These are phyloP conservation scores for Lerista edwardsae DNA, from an alignment of 2,797 vertebrate species.

Conservation along the genomic window DNA sequence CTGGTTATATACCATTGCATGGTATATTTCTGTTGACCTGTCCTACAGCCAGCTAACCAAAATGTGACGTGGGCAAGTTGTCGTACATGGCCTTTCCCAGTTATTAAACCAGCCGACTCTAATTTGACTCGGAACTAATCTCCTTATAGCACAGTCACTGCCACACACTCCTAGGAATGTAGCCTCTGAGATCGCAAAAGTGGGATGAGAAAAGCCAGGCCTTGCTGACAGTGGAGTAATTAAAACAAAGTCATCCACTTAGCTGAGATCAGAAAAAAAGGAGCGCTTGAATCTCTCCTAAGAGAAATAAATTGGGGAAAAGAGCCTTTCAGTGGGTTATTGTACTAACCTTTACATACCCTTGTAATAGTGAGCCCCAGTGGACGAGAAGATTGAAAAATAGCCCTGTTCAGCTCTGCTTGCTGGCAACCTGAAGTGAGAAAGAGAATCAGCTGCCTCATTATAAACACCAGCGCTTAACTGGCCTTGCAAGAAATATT, in stretches of 20 bases:
- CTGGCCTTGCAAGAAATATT: conserved; percentile 31
- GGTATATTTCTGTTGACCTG: neutral
- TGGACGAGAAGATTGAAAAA: conserved; percentile 43
- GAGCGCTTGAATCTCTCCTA: conserved; percentile 24
- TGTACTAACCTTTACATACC: conserved; percentile 10
- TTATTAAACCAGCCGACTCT: conserved; percentile 42
- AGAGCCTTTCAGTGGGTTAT: conserved; percentile 21
- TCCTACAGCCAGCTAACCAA: neutral
- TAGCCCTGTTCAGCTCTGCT: conserved; percentile 15
- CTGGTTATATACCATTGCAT: no score
- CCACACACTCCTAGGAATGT: conserved; percentile 42
- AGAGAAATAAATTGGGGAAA: conserved; percentile 40
- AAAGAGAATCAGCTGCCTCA: conserved; percentile 47
- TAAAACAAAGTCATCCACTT: conserved; percentile 51
- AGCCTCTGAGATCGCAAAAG: conserved; percentile 39
- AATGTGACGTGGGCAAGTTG: conserved; percentile 2
- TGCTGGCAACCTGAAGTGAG: conserved; percentile 30
- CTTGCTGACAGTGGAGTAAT: conserved; percentile 41
- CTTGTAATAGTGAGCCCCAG: conserved; percentile 29
- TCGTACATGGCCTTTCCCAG: conserved; percentile 27
- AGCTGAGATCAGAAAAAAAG: conserved; percentile 46
- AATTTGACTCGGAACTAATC: conserved; percentile 52
- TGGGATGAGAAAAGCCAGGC: conserved; percentile 27
- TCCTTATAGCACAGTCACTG: conserved; percentile 38
- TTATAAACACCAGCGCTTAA: conserved; percentile 10